Base-by-base conservation (phyloP, 2,113 vertebrate species). In the Phoenicopterus ruber region DNA sequence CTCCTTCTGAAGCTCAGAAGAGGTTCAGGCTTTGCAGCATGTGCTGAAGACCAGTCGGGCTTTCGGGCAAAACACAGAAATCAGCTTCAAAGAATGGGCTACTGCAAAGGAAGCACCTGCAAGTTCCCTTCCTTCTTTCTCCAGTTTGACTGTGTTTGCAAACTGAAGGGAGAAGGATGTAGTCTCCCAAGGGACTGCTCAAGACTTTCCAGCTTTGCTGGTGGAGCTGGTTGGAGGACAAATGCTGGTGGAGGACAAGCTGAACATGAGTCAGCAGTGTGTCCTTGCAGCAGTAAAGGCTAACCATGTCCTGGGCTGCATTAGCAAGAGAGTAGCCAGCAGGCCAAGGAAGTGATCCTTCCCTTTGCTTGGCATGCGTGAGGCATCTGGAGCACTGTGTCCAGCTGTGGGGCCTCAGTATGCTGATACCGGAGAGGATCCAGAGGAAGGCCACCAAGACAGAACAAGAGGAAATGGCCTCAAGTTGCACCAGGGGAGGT, bases 171-270 rank as follows among this genome's bases (percentile, higher is more conserved):
- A 79, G 74, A 82, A 85, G 74, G 82, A 92, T 57, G 52, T 49
- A 71, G 58, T 55, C 36, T 93, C 46, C 44, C n/a, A 77, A 20
- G 17, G 71, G 55, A 80, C 40, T 49, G 36, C 88, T 70, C 88
- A 88, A 93, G 95, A 94, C 55, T 93, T 96, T 95, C 96, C 76
- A 95, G 95, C 76, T 94, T 92, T 88, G 86, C 94, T 94, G 79
- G 94, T 77, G 91, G 76, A 94, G 85, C 95, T 90, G 82, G 82
- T n/a, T 88, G 76, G 86, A 91, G 49, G 57, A 88, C 32, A 80
- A 88, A 49, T 9, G 24, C 42, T n/a, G n/a, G n/a, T 67, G 73
- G 22, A 94, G 66, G 92, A 59, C 65, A 81, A 88, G 66, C 26
- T 72, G 82, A 57, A 80, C 1, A 4, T 72, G 90, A 94, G 32